Evolutionary conservation across 2,888 invertebrate genomes (phyloP).

Genomic region (Cosmia pyralina): DNA sequence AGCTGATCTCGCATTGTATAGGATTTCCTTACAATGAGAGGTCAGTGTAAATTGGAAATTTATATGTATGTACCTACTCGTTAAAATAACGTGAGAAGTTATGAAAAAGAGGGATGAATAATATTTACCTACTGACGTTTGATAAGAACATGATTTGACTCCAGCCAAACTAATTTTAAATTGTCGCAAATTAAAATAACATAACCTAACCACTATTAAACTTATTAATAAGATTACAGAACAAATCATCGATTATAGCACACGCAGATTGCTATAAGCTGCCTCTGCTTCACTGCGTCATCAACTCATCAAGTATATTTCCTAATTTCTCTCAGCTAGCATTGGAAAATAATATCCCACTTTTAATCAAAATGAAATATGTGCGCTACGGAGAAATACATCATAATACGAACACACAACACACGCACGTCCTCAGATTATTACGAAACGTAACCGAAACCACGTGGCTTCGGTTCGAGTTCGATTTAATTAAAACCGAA

Average conservation of each 20-base stretch:
- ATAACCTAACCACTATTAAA: neutral
- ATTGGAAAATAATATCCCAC: conserved; percentile 11
- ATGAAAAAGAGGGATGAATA: neutral
- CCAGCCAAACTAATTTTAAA: neutral
- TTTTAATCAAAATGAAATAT: conserved; percentile 20
- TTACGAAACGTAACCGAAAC: conserved; percentile 63
- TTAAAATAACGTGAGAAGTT: neutral
- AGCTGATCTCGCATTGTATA: no score
- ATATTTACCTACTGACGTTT: neutral
- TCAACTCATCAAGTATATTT: neutral
- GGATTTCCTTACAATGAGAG: no score
- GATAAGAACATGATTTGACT: neutral
- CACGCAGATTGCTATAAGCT: neutral
- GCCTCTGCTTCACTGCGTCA: neutral
- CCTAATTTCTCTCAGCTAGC: no score
- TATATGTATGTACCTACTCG: no score
- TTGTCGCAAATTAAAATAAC: neutral
- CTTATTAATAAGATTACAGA: neutral
- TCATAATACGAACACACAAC: neutral
- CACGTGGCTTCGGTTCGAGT: conserved; percentile 66
- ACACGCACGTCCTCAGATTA: conserved; percentile 37
- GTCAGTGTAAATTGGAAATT: no score
- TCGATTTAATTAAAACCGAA: conserved; percentile 76
- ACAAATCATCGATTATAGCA: neutral
- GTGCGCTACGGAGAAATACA: neutral